A percentile compares a stretch with the other conserved stretches of the same genome.
phyloP scores from a whole-genome alignment of 2,888 invertebrate genomes.

The Phalera bucephala region DNA sequence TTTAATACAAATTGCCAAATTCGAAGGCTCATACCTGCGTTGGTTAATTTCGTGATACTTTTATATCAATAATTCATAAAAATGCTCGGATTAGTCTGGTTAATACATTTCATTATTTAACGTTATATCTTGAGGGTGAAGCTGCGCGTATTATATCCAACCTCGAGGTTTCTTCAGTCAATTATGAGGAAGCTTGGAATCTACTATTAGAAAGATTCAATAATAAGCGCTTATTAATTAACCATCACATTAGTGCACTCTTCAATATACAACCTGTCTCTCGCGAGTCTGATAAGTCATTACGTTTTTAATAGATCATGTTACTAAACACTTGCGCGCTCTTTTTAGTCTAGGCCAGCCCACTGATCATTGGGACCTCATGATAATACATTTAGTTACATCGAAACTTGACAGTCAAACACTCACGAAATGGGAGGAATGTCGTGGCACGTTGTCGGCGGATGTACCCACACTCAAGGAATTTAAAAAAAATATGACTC shows the following conservation, averaged over 20 bases:
- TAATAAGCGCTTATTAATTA: slow-evolving; percentile 9
- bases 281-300: slow-evolving; percentile 11
- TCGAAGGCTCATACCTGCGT: slow-evolving; percentile 27
- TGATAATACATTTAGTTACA: too few relatives aligned
- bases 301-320: slow-evolving; percentile 16
- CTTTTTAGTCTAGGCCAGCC: too few relatives aligned
- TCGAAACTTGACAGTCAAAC: too few relatives aligned
- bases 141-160: slow-evolving; percentile 21
- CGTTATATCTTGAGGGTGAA: slow-evolving; percentile 22
- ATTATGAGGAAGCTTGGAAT: slow-evolving; percentile 2
- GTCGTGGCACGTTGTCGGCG: too few relatives aligned
- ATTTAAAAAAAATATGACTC: slow-evolving; percentile 3
- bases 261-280: slow-evolving; percentile 12
- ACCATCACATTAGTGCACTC: slow-evolving; percentile 19
- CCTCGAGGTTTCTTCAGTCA: slow-evolving; percentile 15
- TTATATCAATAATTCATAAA: slow-evolving; percentile 20
- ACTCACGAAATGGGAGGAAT: too few relatives aligned
- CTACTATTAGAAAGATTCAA: slow-evolving; percentile 6
- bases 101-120: slow-evolving; percentile 10
- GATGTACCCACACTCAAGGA: not conserved
- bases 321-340: too few relatives aligned
- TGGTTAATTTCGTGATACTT: too few relatives aligned
- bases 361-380: too few relatives aligned
- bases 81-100: slow-evolving; percentile 20
- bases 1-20: too few relatives aligned